Evolutionary conservation across 1,140 invertebrate genomes (phyloP).

Genomic region (Drepana arcuata): DNA sequence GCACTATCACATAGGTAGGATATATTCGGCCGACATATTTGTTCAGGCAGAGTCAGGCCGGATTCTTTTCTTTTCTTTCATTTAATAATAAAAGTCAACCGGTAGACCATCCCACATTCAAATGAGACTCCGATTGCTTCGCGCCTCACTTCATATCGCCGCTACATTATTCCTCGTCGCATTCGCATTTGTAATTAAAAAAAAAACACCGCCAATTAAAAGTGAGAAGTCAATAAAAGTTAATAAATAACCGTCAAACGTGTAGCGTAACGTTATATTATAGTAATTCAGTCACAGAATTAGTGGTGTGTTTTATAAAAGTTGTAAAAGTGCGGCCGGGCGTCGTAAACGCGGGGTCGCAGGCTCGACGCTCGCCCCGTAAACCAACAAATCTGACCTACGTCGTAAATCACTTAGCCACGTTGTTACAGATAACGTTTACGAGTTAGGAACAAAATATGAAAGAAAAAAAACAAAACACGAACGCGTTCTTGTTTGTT

Average conservation of each 20-base stretch:
- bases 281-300: slow-evolving; percentile 17
- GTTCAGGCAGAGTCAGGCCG: slow-evolving; percentile 3
- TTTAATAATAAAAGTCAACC: slow-evolving; percentile 37
- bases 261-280: slow-evolving; percentile 19
- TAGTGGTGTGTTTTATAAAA: slow-evolving; percentile 36
- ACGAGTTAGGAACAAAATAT: slow-evolving; percentile 61
- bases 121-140: slow-evolving; percentile 42
- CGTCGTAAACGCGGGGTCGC: slow-evolving; percentile 50
- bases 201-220: slow-evolving; percentile 13
- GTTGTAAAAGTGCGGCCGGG: slow-evolving; percentile 45
- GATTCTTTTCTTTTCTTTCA: slow-evolving; percentile 34
- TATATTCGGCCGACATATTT: slow-evolving; percentile 21
- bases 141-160: slow-evolving; percentile 33
- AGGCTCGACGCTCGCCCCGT: slow-evolving; percentile 49
- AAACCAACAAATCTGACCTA: slow-evolving; percentile 70
- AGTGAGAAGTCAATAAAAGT: slow-evolving; percentile 14
- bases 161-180: too few species aligned
- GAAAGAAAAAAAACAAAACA: slow-evolving; percentile 34
- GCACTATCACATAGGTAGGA: too few species aligned
- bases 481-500: slow-evolving; percentile 17
- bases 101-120: slow-evolving; percentile 35
- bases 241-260: slow-evolving; percentile 4
- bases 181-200: too few species aligned
- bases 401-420: slow-evolving; percentile 69
- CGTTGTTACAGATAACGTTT: slow-evolving; percentile 61